Evolutionary conservation across 2,888 invertebrate genomes (phyloP), one percentile per base, ranked within the genome.

Genomic region (Diploptera punctata): DNA sequence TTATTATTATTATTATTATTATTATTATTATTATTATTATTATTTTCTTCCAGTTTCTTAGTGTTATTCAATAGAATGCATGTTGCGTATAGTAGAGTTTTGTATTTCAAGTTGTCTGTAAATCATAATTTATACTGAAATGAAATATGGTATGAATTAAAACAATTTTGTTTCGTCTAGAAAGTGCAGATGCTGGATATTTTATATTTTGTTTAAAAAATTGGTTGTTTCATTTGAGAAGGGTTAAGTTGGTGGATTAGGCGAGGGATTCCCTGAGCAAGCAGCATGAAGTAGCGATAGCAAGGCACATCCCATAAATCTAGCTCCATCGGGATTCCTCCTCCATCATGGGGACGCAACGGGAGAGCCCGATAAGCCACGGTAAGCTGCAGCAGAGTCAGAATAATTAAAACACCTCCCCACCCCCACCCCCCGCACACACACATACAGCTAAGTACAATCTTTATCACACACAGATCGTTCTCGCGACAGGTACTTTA

Each of bases 291-390:
- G 47, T 65, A 65, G 65, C 65, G 65, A 65, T 65, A 65, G 69
- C 60, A 67, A 49, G 47, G 47, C 44, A 29, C 24, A 31, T 43
- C 43, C 69, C 69, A 69, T 69, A 69, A 69, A 69, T 69, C 69
- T 69, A 44, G 69, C 69, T 69, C 69, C 69, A 43, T 57, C 57
- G 69, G 69, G 57, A 65, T 65, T 65, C 65, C 65, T 47, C 65
- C 31, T 57, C n/a, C 31, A 57, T 26, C 67, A 29, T 47, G 47
- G 47, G 44, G 44, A 47, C 44, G 44, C 67, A 67, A 47, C 47
- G 44, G 65, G 52, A 10, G 52, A 52, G 47, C 19, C 69, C 69
- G 69, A 69, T 69, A 69, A 69, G 69, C 69, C 57, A 43, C 31
- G 69, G 26, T 65, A 54, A 54, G 69, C 68, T 44, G 68, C 60